Evolutionary conservation across 2,888 invertebrate species (phyloP).

Genomic region (Acrobeloides nanus): DNA sequence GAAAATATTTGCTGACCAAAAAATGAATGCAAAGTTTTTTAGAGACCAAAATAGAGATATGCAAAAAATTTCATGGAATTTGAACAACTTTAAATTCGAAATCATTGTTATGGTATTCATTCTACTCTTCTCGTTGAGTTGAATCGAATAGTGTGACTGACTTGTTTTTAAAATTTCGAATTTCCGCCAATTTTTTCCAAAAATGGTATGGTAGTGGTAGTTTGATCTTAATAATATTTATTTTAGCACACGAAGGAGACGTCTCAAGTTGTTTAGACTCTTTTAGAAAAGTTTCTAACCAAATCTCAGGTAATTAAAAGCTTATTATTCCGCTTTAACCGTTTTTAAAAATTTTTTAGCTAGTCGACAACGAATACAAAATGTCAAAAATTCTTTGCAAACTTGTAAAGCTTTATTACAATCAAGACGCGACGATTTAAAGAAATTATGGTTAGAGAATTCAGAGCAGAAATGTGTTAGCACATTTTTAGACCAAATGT

Average conservation of each 20-base stretch:
- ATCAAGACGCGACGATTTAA: conserved; percentile 82
- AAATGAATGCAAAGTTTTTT: no score
- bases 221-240: no score
- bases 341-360: conserved; percentile 53
- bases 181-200: no score
- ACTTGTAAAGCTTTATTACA: conserved; percentile 77
- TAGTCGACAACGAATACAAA: conserved; percentile 69
- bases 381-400: conserved; percentile 72
- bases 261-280: conserved; percentile 73
- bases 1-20: no score
- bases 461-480: conserved; percentile 67
- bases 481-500: conserved; percentile 45
- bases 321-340: conserved; percentile 23
- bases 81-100: no score
- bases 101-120: no score
- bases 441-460: conserved; percentile 86
- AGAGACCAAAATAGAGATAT: no score
- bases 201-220: no score
- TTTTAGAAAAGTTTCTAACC: conserved; percentile 70
- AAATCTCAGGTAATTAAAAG: conserved; percentile 68
- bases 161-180: no score
- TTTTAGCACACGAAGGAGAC: conserved; percentile 71
- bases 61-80: no score
- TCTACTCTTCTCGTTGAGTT: no score
- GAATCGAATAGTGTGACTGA: no score